Base-by-base conservation (phyloP, 2,888 invertebrate genomes). In the Lycaena phlaeas region DNA sequence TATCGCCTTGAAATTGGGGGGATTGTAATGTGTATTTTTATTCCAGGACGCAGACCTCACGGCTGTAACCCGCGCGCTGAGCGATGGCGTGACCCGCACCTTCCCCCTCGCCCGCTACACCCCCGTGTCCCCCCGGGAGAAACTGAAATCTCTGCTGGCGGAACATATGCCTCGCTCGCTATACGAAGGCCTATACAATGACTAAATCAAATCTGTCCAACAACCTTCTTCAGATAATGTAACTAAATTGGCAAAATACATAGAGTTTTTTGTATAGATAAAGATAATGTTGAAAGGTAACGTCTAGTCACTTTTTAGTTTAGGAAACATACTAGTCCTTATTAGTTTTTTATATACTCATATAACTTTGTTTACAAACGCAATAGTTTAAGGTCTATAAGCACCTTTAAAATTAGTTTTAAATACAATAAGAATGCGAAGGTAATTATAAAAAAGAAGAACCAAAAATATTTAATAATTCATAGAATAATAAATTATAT, bases 71-170 rank as follows among this genome's bases (percentile, higher is more conserved):
- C 89, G 91, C 46, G 89, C 93, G 17, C 84, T 94, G 50, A 90
- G 89, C 45, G 93, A 94, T 66, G 89, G 93, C 41, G 90, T 93
- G 34, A 88, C 89, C 36, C 89, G 93, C 59, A 93, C 94, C 41
- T 94, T 94, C 84, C 94, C 94, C 12, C 87, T 94, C 74, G 85
- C 89, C 14, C 90, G 92, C 73, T 95, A 95, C 79, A 93, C 93
- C 2, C 93, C 94, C 1, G 92, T 95, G 29, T 91, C 92, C 1
- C 88, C 90, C 31, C 82, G 87, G 36, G 94, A 94, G 73, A 92
- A 92, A 64, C 74, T 94, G 37, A 93, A 94, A 82, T 90, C 92
- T 37, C 82, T 93, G 52, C 81, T 94, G 45, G 92, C 93, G 45
- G 92, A 94, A 58, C 93, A 95, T 69, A 87, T 94, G 65, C 92